Conservation (phyloP, 2,888 invertebrate genomes). For the Drosophila diplacantha region DNA sequence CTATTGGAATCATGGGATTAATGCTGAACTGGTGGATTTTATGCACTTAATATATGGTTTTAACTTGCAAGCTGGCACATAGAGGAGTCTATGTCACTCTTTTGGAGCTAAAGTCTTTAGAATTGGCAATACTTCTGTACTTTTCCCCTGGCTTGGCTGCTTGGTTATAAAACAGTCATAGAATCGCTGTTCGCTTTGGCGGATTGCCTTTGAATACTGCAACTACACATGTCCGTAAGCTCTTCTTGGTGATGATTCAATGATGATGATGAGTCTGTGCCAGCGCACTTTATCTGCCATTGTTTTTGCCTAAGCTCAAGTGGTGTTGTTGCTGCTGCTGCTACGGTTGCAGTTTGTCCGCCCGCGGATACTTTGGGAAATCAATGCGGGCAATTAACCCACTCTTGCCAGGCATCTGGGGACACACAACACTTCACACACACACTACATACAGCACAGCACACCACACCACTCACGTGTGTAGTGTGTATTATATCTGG, state of each 20-base stretch:
- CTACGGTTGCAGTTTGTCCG: conserved; percentile 7
- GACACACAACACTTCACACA: conserved; percentile 7
- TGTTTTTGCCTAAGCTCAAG: conserved; percentile 1
- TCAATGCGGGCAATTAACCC: conserved; percentile 42
- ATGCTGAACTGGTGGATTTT: not conserved
- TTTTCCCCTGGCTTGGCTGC: not conserved
- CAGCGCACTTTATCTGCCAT: not conserved
- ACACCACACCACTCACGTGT: conserved; percentile 3
- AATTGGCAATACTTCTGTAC: no score
- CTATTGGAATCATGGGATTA: not conserved
- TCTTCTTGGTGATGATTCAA: conserved; percentile 5
- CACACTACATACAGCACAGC: not conserved
- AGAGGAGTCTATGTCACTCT: not conserved
- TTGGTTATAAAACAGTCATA: conserved; percentile 1
- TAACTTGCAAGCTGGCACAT: not conserved
- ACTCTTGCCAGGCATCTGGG: conserved; percentile 22
- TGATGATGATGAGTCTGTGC: conserved; percentile 4
- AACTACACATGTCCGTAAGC: not conserved
- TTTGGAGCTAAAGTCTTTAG: not conserved
- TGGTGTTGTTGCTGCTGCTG: conserved; percentile 3
- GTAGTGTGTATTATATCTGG: conserved; percentile 6
- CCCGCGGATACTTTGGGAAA: conserved; percentile 10
- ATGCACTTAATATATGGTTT: not conserved
- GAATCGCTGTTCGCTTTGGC: not conserved
- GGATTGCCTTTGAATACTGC: not conserved